Evolutionary conservation across 2,113 vertebrate genomes (phyloP), one percentile per base, ranked within the genome.

Genomic region (Scopus umbretta): DNA sequence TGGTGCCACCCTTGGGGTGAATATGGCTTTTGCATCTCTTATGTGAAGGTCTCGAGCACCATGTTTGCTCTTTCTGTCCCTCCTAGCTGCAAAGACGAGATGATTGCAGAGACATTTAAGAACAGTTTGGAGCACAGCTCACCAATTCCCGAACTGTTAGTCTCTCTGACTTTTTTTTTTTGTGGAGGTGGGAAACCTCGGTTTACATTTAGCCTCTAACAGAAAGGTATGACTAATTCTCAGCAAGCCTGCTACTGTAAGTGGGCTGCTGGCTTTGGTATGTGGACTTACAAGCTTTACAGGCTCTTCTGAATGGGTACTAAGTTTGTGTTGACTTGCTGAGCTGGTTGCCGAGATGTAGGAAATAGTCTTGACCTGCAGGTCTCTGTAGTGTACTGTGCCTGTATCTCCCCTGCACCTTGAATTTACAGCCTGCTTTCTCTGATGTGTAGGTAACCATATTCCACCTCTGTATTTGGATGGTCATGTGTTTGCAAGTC

Each of bases 391-490:
- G 38, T 3, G 15, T 55, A 0, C 38, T 86, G 52, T 68, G 52
- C 21, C 40, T 82, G 13, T 68, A 3, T 87, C 13, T 87, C 38
- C 21, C 5, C 11, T 74, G 47, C 49, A 43, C 49, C 7, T n/a
- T 19, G 58, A 49, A 42, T 55, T 96, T 53, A 66, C 34, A 70
- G 6, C n/a, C 66, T 92, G 42, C 20, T 23, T 21, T 13, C 80
- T 95, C 67, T 83, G n/a, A 36, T 90, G 45, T 98, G 32, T 67
- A 99, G 99, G 99, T 97, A 99, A 95, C 97, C 99, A 99, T 94
- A 99, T 99, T 82, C 98, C 99, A 7, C 99, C 99, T 17, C 97
- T 99, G 38, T 99, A 99, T 93, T 97, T 99, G 98, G 99, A 99
- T 10, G 99, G 99, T 36, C 99, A 99, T 1, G 98, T 99, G 61